These are phyloP conservation scores for Manis javanica DNA, from an alignment of 2,797 vertebrate species.

Conservation along the genomic window DNA sequence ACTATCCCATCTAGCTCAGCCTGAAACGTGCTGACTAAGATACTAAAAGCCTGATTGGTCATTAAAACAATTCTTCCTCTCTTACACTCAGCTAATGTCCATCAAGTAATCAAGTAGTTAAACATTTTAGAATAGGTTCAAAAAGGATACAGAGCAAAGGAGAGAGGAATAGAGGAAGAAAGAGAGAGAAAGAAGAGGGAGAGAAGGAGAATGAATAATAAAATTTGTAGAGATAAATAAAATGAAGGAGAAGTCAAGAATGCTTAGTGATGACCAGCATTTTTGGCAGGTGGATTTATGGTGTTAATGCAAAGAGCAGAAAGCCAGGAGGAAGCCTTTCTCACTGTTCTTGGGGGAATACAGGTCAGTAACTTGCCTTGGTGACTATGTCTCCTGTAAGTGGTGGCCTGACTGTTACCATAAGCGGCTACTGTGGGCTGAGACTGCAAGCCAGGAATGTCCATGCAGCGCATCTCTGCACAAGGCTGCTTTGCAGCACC, in stretches of 20 bases:
- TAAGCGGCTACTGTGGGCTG: neutral
- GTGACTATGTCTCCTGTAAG: neutral
- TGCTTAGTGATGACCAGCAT: neutral
- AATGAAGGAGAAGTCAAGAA: neutral
- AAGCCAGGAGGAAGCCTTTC: neutral
- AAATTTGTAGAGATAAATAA: neutral
- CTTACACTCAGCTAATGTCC: neutral
- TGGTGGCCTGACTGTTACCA: neutral
- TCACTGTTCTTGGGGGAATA: neutral
- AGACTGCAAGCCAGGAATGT: neutral
- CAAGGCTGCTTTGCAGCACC: neutral
- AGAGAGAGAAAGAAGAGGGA: neutral
- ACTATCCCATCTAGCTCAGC: neutral
- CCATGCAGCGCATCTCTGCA: neutral
- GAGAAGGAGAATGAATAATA: neutral
- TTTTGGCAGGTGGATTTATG: neutral
- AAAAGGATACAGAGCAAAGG: neutral
- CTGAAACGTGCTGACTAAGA: neutral
- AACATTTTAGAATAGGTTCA: neutral
- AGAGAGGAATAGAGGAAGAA: neutral
- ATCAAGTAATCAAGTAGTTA: neutral
- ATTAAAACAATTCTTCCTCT: conserved; percentile 22
- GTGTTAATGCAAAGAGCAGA: conserved; percentile 34
- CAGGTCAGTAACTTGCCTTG: neutral
- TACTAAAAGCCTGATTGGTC: neutral